These are phyloP conservation scores for Malurus elegans DNA, from an alignment of 2,113 vertebrate species.

Conservation along the genomic window DNA sequence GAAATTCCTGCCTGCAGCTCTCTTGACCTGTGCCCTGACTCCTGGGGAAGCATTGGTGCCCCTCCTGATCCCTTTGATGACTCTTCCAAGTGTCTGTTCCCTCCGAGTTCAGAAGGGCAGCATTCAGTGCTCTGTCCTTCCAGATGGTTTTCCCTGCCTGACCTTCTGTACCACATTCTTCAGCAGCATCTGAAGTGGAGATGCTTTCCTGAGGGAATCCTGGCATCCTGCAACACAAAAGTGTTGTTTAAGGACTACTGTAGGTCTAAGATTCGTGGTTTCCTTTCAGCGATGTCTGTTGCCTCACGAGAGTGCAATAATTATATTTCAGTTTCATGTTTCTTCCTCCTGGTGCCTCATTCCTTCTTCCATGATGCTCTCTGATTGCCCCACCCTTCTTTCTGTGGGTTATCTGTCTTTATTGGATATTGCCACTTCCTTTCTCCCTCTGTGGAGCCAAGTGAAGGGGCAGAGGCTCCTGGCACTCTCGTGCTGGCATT, in stretches of 20 bases:
- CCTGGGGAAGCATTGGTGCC: background rate
- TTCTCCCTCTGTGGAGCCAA: background rate
- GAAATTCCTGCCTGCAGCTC: background rate
- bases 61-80: background rate
- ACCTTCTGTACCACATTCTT: background rate
- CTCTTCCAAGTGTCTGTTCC: background rate
- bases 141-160: background rate
- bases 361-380: background rate
- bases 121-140: background rate
- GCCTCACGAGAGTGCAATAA: background rate
- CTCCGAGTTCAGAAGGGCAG: background rate
- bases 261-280: background rate
- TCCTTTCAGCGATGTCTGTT: background rate
- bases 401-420: background rate
- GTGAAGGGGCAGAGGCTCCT: background rate
- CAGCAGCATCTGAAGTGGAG: background rate
- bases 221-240: background rate
- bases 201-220: background rate
- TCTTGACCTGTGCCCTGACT: background rate
- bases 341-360: background rate
- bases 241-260: background rate
- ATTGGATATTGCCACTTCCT: background rate
- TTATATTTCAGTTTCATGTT: background rate
- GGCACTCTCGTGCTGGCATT: background rate
- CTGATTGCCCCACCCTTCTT: background rate